Percentiles rank a stretch among this genome's conserved stretches.
Conservation (phyloP, 2,888 invertebrate genomes). For the Mythimna lalbum region DNA sequence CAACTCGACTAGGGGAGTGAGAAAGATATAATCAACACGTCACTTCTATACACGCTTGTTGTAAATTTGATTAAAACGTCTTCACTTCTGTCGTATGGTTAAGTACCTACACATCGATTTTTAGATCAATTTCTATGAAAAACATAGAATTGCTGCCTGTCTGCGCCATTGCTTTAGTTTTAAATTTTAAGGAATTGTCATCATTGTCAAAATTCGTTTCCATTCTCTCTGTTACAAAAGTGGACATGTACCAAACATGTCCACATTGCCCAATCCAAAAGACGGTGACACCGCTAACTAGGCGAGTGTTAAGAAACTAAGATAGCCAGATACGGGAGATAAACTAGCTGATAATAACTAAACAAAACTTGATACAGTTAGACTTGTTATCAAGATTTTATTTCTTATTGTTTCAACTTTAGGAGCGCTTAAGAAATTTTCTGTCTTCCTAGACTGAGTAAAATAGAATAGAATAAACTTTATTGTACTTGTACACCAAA, state of each 20-base stretch:
- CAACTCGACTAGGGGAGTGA: no score
- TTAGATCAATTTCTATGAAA: neutral
- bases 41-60: no score
- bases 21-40: no score
- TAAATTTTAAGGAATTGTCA: conserved; percentile 12
- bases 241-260: conserved; percentile 66
- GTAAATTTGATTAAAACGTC: no score
- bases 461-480: no score
- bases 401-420: conserved; percentile 27
- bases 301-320: conserved; percentile 73
- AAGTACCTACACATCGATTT: no score
- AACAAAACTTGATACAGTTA: conserved; percentile 55
- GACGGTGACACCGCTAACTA: conserved; percentile 68
- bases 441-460: no score
- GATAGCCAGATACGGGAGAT: conserved; percentile 77
- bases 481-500: no score
- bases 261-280: conserved; percentile 80
- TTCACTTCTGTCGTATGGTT: no score
- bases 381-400: conserved; percentile 31
- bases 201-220: conserved; percentile 37
- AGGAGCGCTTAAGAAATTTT: neutral
- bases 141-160: neutral
- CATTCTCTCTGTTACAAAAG: conserved; percentile 57
- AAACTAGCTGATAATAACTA: conserved; percentile 65
- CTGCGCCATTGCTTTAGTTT: neutral